These are phyloP conservation scores for Panthera tigris DNA, from an alignment of 2,113 vertebrate genomes.

Conservation along the genomic window DNA sequence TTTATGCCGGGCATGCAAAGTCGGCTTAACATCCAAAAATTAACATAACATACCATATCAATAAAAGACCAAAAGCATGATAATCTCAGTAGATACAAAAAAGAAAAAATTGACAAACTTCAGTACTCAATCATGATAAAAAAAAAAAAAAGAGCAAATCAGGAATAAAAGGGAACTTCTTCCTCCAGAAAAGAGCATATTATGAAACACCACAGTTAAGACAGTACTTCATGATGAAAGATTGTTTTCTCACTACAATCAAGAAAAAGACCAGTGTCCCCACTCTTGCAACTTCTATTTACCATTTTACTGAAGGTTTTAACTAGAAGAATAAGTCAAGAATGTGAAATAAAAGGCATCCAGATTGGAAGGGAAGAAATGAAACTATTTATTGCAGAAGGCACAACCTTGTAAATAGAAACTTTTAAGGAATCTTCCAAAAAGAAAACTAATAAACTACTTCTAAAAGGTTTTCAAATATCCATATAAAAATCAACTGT, in stretches of 20 bases:
- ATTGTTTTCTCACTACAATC: not conserved
- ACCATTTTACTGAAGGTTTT: not conserved
- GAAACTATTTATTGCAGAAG: not conserved
- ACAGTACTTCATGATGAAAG: not conserved
- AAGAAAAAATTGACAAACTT: not conserved
- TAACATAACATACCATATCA: not conserved
- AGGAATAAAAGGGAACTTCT: not conserved
- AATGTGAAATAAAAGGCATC: not conserved
- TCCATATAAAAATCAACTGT: not conserved
- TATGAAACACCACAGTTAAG: not conserved
- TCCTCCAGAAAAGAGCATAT: not conserved
- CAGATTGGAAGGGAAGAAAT: not conserved
- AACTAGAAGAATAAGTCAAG: not conserved
- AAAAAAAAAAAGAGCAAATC: not conserved
- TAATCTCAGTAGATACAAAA: not conserved
- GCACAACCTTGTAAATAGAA: not conserved
- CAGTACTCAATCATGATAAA: not conserved
- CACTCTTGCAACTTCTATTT: not conserved
- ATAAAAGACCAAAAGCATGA: not conserved
- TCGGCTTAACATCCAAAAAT: not conserved
- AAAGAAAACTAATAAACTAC: not conserved
- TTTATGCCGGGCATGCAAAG: not conserved
- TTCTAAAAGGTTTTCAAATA: not conserved
- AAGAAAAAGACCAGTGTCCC: not conserved
- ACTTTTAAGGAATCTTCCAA: not conserved